A percentile compares a stretch with the other conserved stretches of the same genome.
Conservation (phyloP, 2,888 invertebrate species). For the Psylliodes chrysocephalus region DNA sequence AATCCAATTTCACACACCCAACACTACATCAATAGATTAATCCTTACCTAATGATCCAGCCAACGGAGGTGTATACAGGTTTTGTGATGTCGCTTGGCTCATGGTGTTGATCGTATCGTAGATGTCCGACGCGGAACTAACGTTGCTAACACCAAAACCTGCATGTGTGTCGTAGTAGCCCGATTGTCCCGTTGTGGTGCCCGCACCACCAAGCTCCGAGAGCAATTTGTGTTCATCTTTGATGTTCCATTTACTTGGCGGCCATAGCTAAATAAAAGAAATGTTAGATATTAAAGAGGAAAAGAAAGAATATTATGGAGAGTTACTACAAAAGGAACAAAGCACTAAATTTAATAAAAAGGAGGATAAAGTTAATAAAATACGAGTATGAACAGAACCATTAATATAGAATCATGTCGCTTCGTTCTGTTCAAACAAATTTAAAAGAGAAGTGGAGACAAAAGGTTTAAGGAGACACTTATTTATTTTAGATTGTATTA, state of each 20-base stretch:
- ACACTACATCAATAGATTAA: neutral
- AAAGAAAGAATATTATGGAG: too few relatives aligned
- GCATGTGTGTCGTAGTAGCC: constrained; percentile 71
- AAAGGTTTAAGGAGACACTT: too few relatives aligned
- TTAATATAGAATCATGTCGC: too few relatives aligned
- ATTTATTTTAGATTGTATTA: too few relatives aligned
- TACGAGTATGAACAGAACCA: too few relatives aligned
- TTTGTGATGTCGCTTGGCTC: constrained; percentile 76
- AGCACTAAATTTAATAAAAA: too few relatives aligned
- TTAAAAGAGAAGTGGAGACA: too few relatives aligned
- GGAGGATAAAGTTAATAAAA: too few relatives aligned
- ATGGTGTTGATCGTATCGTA: constrained; percentile 79
- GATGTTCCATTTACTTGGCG: constrained; percentile 87
- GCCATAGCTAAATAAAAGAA: constrained; percentile 73
- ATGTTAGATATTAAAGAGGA: too few relatives aligned
- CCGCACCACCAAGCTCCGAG: constrained; percentile 79
- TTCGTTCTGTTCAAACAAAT: too few relatives aligned
- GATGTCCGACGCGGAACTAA: constrained; percentile 67
- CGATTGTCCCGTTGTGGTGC: constrained; percentile 64
- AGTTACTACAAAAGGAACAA: too few relatives aligned
- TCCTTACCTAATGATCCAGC: constrained; percentile 74
- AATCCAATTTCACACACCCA: too few relatives aligned
- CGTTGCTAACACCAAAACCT: constrained; percentile 66
- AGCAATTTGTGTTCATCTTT: constrained; percentile 91
- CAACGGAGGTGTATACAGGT: constrained; percentile 83